Evolutionary conservation across 1,140 invertebrate species (phyloP), one percentile per base, ranked within the genome.

Genomic region (Tetragonula clypearis): DNA sequence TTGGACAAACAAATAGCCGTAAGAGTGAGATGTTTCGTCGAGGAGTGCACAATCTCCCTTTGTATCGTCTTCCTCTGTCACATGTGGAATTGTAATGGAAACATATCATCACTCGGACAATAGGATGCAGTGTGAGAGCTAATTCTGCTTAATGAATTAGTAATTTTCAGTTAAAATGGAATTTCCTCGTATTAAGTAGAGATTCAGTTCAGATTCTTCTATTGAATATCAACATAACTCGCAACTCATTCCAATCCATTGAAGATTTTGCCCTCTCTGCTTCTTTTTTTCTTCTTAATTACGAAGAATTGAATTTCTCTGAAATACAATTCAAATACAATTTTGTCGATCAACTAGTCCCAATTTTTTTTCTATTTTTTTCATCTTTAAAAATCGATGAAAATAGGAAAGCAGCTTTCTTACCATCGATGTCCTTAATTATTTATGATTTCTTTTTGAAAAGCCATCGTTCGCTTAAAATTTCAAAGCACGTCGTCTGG

Each of bases 1-100:
- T 74, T 53, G 49, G 23, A 14, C n/a, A 55, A 55, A 55, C n/a
- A 55, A 74, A 26, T 3, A 26, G 19, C 41, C 72, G 72, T 17
- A 74, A 74, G 55, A 74, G 55, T 74, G n/a, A 74, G n/a, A 9
- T 15, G 72, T 17, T 73, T 55, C 72, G n/a, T 55, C 72, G 35
- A 73, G 41, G 6, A 55, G 72, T 55, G 49, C 72, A 30, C 12
- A 15, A 55, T 30, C 23, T 23, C 49, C 72, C 72, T 74, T 74
- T 74, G 72, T 74, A 21, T 74, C n/a, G 49, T 74, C 17, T 49
- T 55, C n/a, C 72, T 4, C n/a, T 55, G 15, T 74, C 72, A 23
- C 5, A 23, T 35, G 11, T 21, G 49, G 49, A 74, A 26, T 26
- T 74, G 72, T 74, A 26, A 74, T 55, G 15, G 15, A 55, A 55